Evolutionary conservation across 1,140 invertebrate species (phyloP).

Genomic region (Cyclina sinensis): DNA sequence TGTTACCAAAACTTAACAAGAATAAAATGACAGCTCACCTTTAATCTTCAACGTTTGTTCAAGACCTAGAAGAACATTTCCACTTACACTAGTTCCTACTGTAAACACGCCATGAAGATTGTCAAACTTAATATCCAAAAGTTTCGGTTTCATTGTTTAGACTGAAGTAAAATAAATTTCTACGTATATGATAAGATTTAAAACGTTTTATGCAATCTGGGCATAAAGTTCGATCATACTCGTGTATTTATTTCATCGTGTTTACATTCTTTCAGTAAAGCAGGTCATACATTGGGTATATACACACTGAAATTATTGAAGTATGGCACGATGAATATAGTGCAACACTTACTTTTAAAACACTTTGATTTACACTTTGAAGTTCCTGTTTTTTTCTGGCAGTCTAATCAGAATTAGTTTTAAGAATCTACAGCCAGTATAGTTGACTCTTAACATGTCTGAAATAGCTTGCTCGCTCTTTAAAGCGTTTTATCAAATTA

Average conservation of each 20-base stretch:
- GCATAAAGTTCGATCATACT: background rate
- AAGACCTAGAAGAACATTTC: slow-evolving; percentile 71
- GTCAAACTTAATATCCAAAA: slow-evolving; percentile 76
- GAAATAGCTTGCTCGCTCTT: too few species aligned
- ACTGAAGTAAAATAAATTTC: background rate
- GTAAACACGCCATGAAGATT: slow-evolving; percentile 75
- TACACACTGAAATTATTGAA: background rate
- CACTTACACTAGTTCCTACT: slow-evolving; percentile 71
- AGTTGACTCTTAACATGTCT: too few species aligned
- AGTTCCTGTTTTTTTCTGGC: too few species aligned
- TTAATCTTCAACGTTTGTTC: slow-evolving; percentile 78
- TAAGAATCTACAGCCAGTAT: too few species aligned
- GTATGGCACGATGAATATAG: background rate
- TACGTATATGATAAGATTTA: background rate
- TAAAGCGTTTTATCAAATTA: too few species aligned
- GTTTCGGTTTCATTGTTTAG: slow-evolving; percentile 74
- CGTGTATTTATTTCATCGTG: background rate
- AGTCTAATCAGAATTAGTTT: too few species aligned
- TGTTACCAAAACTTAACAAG: too few species aligned
- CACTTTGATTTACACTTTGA: too few species aligned
- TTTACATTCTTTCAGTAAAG: background rate
- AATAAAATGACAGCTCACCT: slow-evolving; percentile 65
- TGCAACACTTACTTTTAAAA: too few species aligned
- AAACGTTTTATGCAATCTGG: background rate
- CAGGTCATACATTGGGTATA: background rate